These are phyloP conservation scores for Psix sp. DNA, from an alignment of 1,140 invertebrate species.

Conservation along the genomic window DNA sequence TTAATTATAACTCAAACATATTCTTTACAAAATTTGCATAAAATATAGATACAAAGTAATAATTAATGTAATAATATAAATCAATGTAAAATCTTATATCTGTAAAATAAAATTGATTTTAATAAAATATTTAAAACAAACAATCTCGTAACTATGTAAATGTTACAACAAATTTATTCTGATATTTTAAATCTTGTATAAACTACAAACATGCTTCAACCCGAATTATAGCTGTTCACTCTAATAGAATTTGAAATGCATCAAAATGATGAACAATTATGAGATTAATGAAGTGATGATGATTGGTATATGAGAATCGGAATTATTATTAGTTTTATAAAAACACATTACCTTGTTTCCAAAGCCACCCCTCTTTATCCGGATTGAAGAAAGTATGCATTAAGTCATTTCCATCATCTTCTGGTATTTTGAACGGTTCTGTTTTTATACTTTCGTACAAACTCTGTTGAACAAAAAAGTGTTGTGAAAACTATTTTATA, in stretches of 20 bases:
- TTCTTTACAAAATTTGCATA: no score
- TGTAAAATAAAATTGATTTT: no score
- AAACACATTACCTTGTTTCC: slow-evolving; percentile 91
- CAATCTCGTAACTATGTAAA: no score
- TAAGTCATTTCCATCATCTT: slow-evolving; percentile 98
- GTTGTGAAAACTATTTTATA: slow-evolving; percentile 5
- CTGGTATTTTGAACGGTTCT: slow-evolving; percentile 99
- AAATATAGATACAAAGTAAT: no score
- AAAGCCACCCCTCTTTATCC: slow-evolving; percentile 99
- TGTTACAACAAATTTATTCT: no score
- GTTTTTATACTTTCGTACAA: slow-evolving; percentile 99
- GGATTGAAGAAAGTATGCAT: slow-evolving; percentile 99
- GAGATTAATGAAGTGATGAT: slow-evolving; percentile 10
- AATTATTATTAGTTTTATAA: slow-evolving; percentile 3
- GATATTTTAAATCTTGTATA: no score
- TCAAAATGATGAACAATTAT: slow-evolving; percentile 31
- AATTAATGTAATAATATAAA: no score
- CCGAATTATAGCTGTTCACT: slow-evolving; percentile 23
- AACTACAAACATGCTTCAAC: no score
- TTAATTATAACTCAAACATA: slow-evolving; percentile 3
- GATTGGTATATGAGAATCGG: slow-evolving; percentile 11
- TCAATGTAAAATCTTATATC: no score
- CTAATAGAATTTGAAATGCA: slow-evolving; percentile 53
- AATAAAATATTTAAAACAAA: no score
- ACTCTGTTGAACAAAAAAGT: slow-evolving; percentile 81